Base-by-base conservation (phyloP, 2,797 vertebrate species). In the Artibeus lituratus region DNA sequence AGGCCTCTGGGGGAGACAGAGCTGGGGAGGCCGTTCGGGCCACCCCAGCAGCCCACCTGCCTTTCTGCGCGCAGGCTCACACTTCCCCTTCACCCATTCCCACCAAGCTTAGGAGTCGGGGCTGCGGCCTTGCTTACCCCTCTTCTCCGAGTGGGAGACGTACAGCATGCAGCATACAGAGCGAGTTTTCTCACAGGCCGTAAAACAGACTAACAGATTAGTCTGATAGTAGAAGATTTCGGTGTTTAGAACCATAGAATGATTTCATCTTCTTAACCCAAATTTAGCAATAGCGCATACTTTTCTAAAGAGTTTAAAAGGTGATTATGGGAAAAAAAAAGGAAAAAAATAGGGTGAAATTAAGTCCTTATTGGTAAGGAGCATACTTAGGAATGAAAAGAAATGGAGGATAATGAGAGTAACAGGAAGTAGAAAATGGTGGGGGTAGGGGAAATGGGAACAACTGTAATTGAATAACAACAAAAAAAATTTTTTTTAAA, bases 241-340 rank as follows among this genome's bases (percentile, higher is more conserved):
- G n/a, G 37, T 76, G 70, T 81, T 72, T 29, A 44, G 47, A 94
- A 65, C 91, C 47, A 37, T 69, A 24, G 73, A 55, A 59, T 84
- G 15, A 82, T 74, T 85, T 94, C 47, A 14, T 80, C 81, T 76
- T 92, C 51, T 84, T 51, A 91, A 81, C 57, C 35, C 80, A 73
- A 92, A 78, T 87, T 92, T 11, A 94, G 77, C 67, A 90, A 57
- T 51, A 55, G 67, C 39, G 44, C 9, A 39, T 93, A 57, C 37
- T 93, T 72, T 94, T 88, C 72, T 80, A 59, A 93, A 96, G 74
- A 67, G 92, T 94, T 92, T 91, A 92, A 82, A 67, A 59, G 39
- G 85, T 65, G 51, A 57, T 88, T 35, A 39, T 39, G 7, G 39
- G 44, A 91, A 82, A 82, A 72, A 93, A 95, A 42, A n/a, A 18